A percentile compares a stretch with the other conserved stretches of the same genome.
phyloP scores from a whole-genome alignment of 2,113 vertebrate species.

The human (Homo sapiens) region DNA sequence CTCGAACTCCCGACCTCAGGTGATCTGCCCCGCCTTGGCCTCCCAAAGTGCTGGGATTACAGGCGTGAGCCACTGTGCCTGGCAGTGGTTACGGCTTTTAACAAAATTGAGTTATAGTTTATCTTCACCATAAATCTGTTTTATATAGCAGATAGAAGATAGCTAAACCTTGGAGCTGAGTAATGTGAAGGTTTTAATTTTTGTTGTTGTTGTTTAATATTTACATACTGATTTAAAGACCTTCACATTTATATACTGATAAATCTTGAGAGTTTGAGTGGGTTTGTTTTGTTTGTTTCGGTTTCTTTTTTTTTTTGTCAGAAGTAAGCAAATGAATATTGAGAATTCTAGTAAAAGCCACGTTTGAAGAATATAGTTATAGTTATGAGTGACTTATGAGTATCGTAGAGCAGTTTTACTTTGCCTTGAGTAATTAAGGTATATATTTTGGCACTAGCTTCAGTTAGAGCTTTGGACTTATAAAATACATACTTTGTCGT shows the following conservation, averaged over 20 bases:
- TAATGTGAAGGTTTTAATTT: neutral
- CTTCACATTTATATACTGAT: conserved; percentile 5
- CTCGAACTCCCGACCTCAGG: no score
- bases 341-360: conserved; percentile 27
- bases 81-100: conserved; percentile 7
- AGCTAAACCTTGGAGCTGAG: neutral
- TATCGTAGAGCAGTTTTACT: neutral
- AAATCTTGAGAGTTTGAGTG: neutral
- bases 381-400: neutral
- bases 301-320: neutral
- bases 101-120: neutral
- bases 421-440: neutral
- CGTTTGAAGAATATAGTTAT: neutral
- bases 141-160: neutral
- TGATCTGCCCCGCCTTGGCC: no score
- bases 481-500: neutral
- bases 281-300: no score
- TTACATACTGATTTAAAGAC: conserved; percentile 9
- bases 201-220: conserved; percentile 26
- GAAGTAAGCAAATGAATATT: conserved; percentile 37
- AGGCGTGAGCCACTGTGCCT: no score
- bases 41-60: no score
- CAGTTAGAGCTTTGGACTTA: neutral
- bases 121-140: conserved; percentile 55
- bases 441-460: neutral